These are phyloP conservation scores for Hyla sarda DNA, from an alignment of 2,113 vertebrate species.

Conservation along the genomic window DNA sequence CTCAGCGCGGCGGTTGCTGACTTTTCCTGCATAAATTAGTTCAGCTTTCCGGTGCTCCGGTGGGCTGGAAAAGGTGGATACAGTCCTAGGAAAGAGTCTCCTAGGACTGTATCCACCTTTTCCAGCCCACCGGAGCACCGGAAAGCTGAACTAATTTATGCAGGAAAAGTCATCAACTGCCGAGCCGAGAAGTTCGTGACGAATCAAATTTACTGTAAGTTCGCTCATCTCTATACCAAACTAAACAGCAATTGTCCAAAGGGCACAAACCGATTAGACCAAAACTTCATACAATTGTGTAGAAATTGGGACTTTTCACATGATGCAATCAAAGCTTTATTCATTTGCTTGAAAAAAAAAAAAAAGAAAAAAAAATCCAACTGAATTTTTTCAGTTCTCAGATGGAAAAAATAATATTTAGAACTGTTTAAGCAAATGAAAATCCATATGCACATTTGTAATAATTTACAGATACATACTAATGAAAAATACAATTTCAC, in stretches of 20 bases:
- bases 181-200: too few relatives aligned
- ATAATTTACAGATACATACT: conserved; percentile 83
- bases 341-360: conserved; percentile 68
- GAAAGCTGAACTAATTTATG: too few relatives aligned
- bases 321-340: conserved; percentile 79
- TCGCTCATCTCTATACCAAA: too few relatives aligned
- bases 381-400: conserved; percentile 77
- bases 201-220: too few relatives aligned
- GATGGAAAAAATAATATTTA: conserved; percentile 70
- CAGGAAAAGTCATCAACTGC: too few relatives aligned
- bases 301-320: conserved; percentile 58
- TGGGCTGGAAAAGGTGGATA: too few relatives aligned
- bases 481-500: conserved; percentile 80
- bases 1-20: too few relatives aligned
- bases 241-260: neutral
- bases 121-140: too few relatives aligned
- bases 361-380: conserved; percentile 70
- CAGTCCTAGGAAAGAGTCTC: too few relatives aligned
- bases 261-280: neutral
- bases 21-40: too few relatives aligned
- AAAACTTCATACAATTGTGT: neutral
- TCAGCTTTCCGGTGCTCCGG: too few relatives aligned
- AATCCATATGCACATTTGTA: conserved; percentile 77
- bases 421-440: conserved; percentile 77
- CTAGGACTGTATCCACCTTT: too few relatives aligned